Evolutionary conservation across 2,888 invertebrate genomes (phyloP).

Genomic region (Leptopilina syphax): DNA sequence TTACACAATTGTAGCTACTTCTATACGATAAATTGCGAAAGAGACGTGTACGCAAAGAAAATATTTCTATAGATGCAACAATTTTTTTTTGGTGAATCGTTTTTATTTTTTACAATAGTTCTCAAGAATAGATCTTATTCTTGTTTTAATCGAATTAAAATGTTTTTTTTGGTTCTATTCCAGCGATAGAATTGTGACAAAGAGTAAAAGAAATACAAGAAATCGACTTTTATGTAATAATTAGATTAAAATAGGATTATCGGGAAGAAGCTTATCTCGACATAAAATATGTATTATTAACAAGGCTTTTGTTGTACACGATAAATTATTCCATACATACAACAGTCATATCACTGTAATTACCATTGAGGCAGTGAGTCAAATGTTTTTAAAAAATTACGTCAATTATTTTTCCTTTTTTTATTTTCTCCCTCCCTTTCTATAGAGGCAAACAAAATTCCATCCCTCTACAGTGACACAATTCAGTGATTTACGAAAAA

Average conservation of each 20-base stretch:
- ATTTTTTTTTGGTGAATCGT: not conserved
- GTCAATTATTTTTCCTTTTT: not conserved
- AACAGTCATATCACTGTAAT: constrained; percentile 26
- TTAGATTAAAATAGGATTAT: too few relatives aligned
- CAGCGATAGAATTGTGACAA: too few relatives aligned
- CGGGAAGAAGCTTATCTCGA: too few relatives aligned
- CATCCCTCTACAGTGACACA: not conserved
- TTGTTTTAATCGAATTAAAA: too few relatives aligned
- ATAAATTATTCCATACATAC: not conserved
- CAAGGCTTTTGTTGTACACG: too few relatives aligned
- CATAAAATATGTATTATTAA: too few relatives aligned
- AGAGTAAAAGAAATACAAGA: too few relatives aligned
- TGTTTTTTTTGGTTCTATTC: too few relatives aligned
- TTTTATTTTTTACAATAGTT: not conserved
- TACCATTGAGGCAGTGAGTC: not conserved
- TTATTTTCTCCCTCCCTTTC: too few relatives aligned
- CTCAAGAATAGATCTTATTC: too few relatives aligned
- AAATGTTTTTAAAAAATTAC: not conserved
- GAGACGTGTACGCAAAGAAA: constrained; percentile 17
- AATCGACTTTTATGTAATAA: too few relatives aligned
- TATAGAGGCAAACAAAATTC: too few relatives aligned
- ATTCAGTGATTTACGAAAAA: not conserved
- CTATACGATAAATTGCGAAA: constrained; percentile 34
- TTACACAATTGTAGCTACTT: constrained; percentile 54
- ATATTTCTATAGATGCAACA: constrained; percentile 21